phyloP scores from a whole-genome alignment of 2,113 vertebrate genomes.

The Passer montanus region DNA sequence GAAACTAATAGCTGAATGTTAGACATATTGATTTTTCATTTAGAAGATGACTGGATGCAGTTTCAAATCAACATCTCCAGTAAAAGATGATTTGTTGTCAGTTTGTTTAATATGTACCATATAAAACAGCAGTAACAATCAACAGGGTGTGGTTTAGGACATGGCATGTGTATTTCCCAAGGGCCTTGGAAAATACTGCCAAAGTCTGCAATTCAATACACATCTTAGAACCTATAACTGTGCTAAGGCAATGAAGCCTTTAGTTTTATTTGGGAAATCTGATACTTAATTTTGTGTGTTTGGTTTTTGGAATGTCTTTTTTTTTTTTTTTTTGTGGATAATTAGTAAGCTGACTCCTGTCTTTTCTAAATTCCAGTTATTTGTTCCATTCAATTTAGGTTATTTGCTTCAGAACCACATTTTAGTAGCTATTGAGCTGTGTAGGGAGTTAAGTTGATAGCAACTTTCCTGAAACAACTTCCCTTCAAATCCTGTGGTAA shows the following conservation, averaged over 20 bases:
- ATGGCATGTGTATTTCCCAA: neutral
- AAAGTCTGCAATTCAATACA: neutral
- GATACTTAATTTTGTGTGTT: constrained; percentile 9
- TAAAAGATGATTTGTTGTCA: neutral
- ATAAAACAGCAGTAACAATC: neutral
- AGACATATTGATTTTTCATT: neutral
- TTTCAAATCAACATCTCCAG: neutral
- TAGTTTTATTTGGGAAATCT: neutral
- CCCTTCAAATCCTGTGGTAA: neutral
- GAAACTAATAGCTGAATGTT: neutral
- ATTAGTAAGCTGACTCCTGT: neutral
- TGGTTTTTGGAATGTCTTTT: neutral
- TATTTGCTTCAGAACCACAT: neutral
- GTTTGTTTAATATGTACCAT: neutral
- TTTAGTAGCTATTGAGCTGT: neutral
- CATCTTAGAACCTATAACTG: neutral
- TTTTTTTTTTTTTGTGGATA: neutral
- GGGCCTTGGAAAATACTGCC: neutral
- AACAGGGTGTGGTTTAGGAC: neutral
- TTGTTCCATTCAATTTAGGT: neutral
- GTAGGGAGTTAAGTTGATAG: neutral
- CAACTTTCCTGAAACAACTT: neutral
- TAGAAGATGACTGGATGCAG: neutral
- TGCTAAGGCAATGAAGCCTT: neutral
- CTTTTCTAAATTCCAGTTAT: neutral